Base-by-base conservation (phyloP, 2,113 vertebrate species). In the Choloepus hoffmanni region DNA sequence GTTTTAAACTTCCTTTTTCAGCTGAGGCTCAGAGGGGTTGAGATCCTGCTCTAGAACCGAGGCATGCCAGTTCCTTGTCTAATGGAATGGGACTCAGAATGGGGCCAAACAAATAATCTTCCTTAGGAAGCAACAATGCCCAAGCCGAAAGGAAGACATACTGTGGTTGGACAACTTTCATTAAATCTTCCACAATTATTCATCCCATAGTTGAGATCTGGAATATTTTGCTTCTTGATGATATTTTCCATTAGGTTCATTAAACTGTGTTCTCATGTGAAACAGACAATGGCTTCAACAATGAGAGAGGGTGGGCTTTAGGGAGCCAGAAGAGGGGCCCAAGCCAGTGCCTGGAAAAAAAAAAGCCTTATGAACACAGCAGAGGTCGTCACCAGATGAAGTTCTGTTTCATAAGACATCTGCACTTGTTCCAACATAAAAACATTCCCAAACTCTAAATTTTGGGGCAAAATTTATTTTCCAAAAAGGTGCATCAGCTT, bases 101-200 rank as follows among this genome's bases (percentile, higher is more conserved):
- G 43, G 28, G n/a, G 48, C 3, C 9, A 45, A 45, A 58, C 55
- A 26, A 76, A n/a, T 0, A 7, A 2, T 28, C 21, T 74, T 70
- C 33, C 60, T 90, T 58, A 48, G 11, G 62, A 85, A 89, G 26
- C 65, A 92, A 60, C 26, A 81, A 62, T 40, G 7, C n/a, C 76
- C 70, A 23, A 65, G 67, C 50, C 63, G 67, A 53, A 79, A 63
- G 90, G 70, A 67, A 5, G 23, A 74, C 36, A 53, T 9, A 7
- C 14, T 45, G 78, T 70, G 50, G 24, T 79, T 94, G 58, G 33
- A 10, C 8, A 43, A 23, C 21, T 89, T 94, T 63, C 62, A 67
- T 81, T 79, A 81, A 84, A 89, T 45, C 85, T 85, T 68, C 89
- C 26, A 36, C 18, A 77, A 74, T 88, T 67, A 45, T 50, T 88